phyloP scores from a whole-genome alignment of 1,140 invertebrate genomes.

The Meloidogyne hapla region DNA sequence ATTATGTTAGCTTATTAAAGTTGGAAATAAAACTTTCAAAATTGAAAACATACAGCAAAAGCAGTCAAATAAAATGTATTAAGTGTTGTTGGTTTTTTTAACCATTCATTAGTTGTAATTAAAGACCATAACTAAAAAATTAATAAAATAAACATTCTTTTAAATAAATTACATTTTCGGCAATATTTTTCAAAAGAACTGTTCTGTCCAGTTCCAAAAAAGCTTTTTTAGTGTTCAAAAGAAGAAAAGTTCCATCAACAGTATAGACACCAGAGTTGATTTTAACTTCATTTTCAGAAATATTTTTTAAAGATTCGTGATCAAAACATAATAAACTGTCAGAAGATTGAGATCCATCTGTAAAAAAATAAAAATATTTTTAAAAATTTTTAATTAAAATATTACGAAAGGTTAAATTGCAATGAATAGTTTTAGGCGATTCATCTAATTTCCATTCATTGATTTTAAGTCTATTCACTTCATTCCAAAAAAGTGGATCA shows the following conservation, averaged over 20 bases:
- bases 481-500: constrained; percentile 50
- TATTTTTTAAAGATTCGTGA: constrained; percentile 18
- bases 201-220: constrained; percentile 40
- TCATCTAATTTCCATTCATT: constrained; percentile 44
- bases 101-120: constrained; percentile 33
- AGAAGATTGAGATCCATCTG: constrained; percentile 26
- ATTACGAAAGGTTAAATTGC: constrained; percentile 30
- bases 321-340: constrained; percentile 22
- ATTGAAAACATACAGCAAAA: constrained; percentile 34
- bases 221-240: constrained; percentile 37
- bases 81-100: constrained; percentile 24
- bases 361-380: not conserved
- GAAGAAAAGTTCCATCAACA: constrained; percentile 25
- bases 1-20: too few species aligned
- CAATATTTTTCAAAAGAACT: constrained; percentile 28
- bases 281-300: constrained; percentile 10
- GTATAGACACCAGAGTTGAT: constrained; percentile 8
- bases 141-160: constrained; percentile 12
- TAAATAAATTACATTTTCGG: constrained; percentile 31
- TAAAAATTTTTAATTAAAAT: constrained; percentile 23
- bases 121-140: constrained; percentile 36
- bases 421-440: constrained; percentile 21
- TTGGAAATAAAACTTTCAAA: not conserved
- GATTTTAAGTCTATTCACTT: constrained; percentile 42
- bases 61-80: constrained; percentile 43